phyloP scores from a whole-genome alignment of 1,140 invertebrate species.

The Drosophila truncata region DNA sequence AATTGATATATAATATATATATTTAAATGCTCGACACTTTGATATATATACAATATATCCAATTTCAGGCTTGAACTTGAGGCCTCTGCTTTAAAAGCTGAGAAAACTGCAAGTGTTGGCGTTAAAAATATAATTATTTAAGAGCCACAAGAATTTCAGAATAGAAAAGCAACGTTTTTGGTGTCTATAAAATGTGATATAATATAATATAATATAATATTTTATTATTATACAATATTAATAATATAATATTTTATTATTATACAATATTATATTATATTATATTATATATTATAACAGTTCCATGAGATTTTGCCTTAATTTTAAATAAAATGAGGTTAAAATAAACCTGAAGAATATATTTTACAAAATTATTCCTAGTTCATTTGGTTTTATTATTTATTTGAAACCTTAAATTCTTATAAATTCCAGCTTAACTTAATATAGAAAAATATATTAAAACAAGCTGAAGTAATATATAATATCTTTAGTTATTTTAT shows the following conservation, averaged over 20 bases:
- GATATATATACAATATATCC: slow-evolving; percentile 1
- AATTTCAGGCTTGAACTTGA: not conserved
- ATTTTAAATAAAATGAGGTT: not conserved
- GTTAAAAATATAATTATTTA: not conserved
- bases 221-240: too few relatives aligned
- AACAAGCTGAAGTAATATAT: too few relatives aligned
- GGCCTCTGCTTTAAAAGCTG: not conserved
- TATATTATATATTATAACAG: not conserved
- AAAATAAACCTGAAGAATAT: too few relatives aligned
- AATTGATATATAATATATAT: not conserved
- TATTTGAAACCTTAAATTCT: not conserved
- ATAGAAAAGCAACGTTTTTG: too few relatives aligned
- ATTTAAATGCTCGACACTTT: not conserved
- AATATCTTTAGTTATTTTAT: not conserved
- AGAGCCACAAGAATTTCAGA: not conserved
- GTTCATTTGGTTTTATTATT: not conserved
- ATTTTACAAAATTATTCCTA: too few relatives aligned
- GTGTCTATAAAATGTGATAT: too few relatives aligned
- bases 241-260: too few relatives aligned
- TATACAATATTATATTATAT: too few relatives aligned
- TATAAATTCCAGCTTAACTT: rapidly evolving
- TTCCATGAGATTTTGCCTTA: not conserved
- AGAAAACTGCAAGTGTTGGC: not conserved
- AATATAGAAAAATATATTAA: not conserved
- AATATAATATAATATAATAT: too few relatives aligned